A percentile compares a stretch with the other conserved stretches of the same genome.
These are phyloP conservation scores for Dermochelys coriacea DNA, from an alignment of 2,797 vertebrate genomes.

Conservation along the genomic window DNA sequence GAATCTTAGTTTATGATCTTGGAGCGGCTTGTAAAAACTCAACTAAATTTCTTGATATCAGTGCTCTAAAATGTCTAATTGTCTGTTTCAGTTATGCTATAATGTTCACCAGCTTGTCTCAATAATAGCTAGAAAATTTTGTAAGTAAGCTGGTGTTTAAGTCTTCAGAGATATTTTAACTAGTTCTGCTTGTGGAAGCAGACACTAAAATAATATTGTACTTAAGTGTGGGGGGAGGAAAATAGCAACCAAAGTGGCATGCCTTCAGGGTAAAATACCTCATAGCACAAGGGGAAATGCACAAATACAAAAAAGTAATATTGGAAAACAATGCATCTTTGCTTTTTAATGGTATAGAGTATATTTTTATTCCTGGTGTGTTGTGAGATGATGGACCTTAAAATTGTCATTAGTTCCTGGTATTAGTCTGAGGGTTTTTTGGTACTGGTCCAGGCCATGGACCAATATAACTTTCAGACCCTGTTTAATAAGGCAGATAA, in stretches of 20 bases:
- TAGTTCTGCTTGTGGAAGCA: not conserved
- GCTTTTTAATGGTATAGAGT: not conserved
- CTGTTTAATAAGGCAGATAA: not conserved
- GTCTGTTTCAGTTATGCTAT: not conserved
- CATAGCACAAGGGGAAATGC: not conserved
- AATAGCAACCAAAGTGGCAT: not conserved
- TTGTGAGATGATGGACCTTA: rapidly evolving
- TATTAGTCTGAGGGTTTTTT: not conserved
- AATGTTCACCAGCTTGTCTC: not conserved
- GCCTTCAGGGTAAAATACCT: not conserved
- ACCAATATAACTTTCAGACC: not conserved
- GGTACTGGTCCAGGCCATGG: not conserved
- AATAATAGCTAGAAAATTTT: not conserved
- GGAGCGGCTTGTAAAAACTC: not conserved
- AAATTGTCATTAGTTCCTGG: not conserved
- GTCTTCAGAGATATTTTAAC: not conserved
- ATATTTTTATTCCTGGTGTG: rapidly evolving
- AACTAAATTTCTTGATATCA: not conserved
- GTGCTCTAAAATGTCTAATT: not conserved
- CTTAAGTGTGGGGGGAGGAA: not conserved
- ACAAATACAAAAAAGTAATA: not conserved
- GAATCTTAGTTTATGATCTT: not conserved
- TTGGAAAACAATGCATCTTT: not conserved
- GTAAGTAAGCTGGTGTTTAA: not conserved
- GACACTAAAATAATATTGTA: not conserved